Base-by-base conservation (phyloP, 2,797 vertebrate genomes). In the Sorex maritimensis region DNA sequence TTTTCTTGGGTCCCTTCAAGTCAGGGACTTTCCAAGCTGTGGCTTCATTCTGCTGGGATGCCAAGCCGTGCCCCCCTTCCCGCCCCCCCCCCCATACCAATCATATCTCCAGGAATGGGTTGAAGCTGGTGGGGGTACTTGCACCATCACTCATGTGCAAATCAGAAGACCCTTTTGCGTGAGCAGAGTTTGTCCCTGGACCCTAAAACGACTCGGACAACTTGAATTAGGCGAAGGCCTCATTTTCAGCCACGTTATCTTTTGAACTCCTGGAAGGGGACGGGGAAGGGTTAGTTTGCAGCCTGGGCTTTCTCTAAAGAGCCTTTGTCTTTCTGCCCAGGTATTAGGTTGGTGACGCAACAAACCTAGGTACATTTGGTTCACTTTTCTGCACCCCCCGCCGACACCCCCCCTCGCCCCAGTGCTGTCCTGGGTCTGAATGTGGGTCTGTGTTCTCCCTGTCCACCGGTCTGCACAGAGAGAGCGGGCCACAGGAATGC, bases 401-500 rank as follows among this genome's bases (percentile, higher is more conserved):
- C 49, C 4, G 77, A 19, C 65, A 93, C 95, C 80, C 30, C 23
- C 80, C 44, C 68, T 24, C 90, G 6, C 75, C 69, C 65, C 77
- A n/a, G 91, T n/a, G 5, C 91, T 34, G 10, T 91, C 87, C 96
- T 30, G 34, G 87, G 82, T 86, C 95, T 97, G 96, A 98, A 97
- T 95, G 96, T 94, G 94, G 93, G 96, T 90, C 96, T 97, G 97
- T 98, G 93, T 97, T 97, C 81, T 95, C 68, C 93, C 26, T 86
- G 95, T 71, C 91, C 86, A 84, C 94, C 69, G 24, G 90, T 95
- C 19, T 52, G 95, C 72, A 81, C 46, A 46, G 81, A 96, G 94
- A 96, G 96, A 98, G 97, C 92, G 95, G 97, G 97, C 97, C 93
- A 28, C 97, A 97, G 98, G 98, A 98, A 98, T 97, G 98, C 44